A percentile compares a stretch with the other conserved stretches of the same genome.
Evolutionary conservation across 2,113 vertebrate genomes (phyloP).

Genomic region (Paradoxurus hermaphroditus): DNA sequence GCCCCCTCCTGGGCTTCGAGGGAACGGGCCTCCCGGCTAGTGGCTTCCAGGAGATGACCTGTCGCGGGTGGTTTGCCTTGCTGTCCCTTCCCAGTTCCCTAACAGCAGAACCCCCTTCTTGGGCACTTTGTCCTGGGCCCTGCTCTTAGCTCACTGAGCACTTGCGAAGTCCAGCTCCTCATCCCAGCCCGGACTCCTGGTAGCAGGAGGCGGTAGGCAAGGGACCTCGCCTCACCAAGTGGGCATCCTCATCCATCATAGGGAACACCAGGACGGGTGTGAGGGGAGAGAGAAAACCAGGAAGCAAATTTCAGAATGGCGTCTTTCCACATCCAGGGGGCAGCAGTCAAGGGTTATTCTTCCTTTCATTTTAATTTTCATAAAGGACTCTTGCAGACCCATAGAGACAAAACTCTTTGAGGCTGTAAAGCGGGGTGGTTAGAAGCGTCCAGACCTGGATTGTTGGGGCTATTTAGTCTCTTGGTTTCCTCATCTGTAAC

Average conservation of each 20-base stretch:
- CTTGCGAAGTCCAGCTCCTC: neutral
- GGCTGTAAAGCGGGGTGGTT: neutral
- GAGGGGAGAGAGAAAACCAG: neutral
- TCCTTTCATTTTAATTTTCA: neutral
- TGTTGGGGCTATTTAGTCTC: neutral
- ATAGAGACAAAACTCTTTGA: neutral
- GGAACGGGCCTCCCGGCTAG: neutral
- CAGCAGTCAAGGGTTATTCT: neutral
- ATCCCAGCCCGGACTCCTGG: neutral
- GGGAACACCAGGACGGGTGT: neutral
- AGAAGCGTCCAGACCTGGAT: neutral
- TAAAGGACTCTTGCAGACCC: neutral
- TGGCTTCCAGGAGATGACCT: rapidly evolving
- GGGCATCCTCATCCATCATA: rapidly evolving
- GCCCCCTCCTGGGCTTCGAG: neutral
- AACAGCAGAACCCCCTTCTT: too few relatives aligned
- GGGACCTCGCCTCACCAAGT: neutral
- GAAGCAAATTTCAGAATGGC: neutral
- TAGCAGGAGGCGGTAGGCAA: neutral
- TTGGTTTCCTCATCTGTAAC: neutral
- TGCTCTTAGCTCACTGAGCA: neutral
- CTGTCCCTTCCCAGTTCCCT: neutral
- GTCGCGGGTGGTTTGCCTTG: neutral
- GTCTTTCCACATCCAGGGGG: too few relatives aligned
- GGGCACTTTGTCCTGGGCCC: neutral